These are phyloP conservation scores for Petromus typicus DNA, from an alignment of 2,113 vertebrate genomes.

Conservation along the genomic window DNA sequence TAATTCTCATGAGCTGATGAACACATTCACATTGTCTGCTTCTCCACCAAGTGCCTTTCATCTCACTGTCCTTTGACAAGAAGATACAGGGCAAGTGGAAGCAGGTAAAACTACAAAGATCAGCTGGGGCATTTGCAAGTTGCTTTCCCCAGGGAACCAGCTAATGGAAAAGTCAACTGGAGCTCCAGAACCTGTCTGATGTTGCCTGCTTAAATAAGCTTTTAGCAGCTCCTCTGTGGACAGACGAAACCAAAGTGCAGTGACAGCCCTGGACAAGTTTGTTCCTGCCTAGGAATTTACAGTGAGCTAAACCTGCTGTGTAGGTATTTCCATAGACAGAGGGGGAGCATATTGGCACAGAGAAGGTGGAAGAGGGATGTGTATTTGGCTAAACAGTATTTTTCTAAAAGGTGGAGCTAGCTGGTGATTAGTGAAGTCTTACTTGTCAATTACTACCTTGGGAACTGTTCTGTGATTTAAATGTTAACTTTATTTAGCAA, in stretches of 20 bases:
- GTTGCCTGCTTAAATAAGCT: slow-evolving; percentile 19
- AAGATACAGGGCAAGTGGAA: background rate
- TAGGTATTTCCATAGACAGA: background rate
- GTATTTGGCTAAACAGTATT: background rate
- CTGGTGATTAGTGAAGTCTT: slow-evolving; percentile 38
- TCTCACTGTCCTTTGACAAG: background rate
- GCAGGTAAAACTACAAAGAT: background rate
- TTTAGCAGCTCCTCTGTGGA: background rate
- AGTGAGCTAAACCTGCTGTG: background rate
- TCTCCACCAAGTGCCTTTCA: background rate
- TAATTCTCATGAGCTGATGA: background rate
- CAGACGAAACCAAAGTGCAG: background rate
- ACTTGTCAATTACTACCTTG: slow-evolving; percentile 49
- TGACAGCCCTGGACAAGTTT: background rate
- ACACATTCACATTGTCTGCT: background rate
- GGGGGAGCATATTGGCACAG: background rate
- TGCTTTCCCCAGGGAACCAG: background rate
- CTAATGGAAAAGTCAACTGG: background rate
- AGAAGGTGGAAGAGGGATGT: background rate
- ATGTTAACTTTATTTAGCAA: slow-evolving; percentile 81
- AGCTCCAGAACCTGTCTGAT: background rate
- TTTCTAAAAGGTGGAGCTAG: slow-evolving; percentile 63
- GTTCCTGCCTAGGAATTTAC: slow-evolving; percentile 16
- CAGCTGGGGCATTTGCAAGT: background rate
- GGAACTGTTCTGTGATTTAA: slow-evolving; percentile 69